phyloP scores from a whole-genome alignment of 2,113 vertebrate genomes.

The Tachuris rubrigastra region DNA sequence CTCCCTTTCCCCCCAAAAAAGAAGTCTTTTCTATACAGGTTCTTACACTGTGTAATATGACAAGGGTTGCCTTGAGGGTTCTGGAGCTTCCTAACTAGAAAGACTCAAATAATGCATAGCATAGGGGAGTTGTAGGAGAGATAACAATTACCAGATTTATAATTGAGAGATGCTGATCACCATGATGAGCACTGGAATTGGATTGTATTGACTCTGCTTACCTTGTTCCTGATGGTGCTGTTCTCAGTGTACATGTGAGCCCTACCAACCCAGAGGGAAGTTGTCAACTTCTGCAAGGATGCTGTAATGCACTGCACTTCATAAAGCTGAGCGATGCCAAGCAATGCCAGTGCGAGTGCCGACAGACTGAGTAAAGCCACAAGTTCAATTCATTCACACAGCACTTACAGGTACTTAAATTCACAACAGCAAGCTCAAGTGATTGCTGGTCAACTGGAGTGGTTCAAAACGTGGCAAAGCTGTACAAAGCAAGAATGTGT shows the following conservation, averaged over 20 bases:
- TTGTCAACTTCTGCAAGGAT: background rate
- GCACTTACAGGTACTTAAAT: background rate
- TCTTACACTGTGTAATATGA: background rate
- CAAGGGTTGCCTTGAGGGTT: background rate
- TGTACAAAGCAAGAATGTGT: background rate
- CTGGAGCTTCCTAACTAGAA: background rate
- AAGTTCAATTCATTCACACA: background rate
- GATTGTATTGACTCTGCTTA: background rate
- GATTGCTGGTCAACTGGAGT: background rate
- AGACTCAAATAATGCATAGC: background rate
- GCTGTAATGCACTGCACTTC: background rate
- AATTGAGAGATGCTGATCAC: background rate
- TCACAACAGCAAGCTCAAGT: background rate
- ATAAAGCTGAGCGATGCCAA: rapidly evolving
- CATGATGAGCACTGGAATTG: background rate
- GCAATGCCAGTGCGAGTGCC: rapidly evolving
- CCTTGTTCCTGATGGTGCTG: background rate
- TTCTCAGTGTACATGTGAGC: rapidly evolving
- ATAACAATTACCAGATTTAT: background rate
- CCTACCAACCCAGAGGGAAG: background rate
- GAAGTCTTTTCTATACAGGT: background rate
- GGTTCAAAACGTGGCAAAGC: background rate
- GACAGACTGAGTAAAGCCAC: background rate
- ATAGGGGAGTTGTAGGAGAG: background rate
- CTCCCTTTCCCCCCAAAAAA: background rate